Evolutionary conservation across 1,140 invertebrate species (phyloP).

Genomic region (Hypothenemus hampei): DNA sequence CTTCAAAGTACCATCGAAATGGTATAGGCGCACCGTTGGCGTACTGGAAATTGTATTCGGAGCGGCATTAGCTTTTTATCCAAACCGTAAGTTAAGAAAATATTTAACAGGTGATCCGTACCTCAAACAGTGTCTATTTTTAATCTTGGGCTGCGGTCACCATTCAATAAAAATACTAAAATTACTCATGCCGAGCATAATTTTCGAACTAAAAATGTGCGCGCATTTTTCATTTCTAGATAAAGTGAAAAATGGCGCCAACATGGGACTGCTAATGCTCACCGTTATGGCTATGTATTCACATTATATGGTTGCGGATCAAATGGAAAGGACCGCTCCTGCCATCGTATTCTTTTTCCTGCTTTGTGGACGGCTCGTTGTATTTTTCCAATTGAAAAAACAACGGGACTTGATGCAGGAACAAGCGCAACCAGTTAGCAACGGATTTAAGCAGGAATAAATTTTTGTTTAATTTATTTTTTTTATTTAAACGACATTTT

Average conservation of each 20-base stretch:
- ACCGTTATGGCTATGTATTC: conserved; percentile 89
- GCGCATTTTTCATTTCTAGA: conserved; percentile 54
- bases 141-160: neutral
- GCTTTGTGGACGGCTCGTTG: conserved; percentile 85
- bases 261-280: conserved; percentile 72
- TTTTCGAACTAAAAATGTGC: neutral
- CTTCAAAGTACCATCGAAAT: conserved; percentile 87
- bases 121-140: neutral
- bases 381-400: conserved; percentile 58
- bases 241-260: conserved; percentile 83
- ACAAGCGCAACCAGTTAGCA: conserved; percentile 51
- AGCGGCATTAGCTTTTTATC: conserved; percentile 78
- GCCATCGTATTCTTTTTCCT: conserved; percentile 94
- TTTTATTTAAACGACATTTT: neutral
- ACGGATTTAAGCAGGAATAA: conserved; percentile 62
- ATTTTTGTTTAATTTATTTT: neutral
- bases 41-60: conserved; percentile 87
- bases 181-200: neutral
- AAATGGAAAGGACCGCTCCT: conserved; percentile 87
- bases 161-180: neutral
- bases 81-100: conserved; percentile 65
- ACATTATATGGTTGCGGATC: conserved; percentile 87
- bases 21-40: conserved; percentile 85
- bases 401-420: conserved; percentile 52
- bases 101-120: neutral